Evolutionary conservation across 2,113 vertebrate species (phyloP).

Genomic region (Enhydra lutris): DNA sequence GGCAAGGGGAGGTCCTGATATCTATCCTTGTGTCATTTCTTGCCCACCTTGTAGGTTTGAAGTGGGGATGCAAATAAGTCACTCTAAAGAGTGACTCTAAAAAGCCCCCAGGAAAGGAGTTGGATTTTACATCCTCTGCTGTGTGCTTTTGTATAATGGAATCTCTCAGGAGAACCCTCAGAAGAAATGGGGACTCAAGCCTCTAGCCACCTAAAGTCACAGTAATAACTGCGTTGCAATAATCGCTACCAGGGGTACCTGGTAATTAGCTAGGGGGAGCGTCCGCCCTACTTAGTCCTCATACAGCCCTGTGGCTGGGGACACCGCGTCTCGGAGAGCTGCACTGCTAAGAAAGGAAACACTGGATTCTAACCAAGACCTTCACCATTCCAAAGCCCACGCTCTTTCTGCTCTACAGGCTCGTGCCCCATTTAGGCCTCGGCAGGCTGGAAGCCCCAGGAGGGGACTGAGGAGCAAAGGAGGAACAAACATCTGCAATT

Average conservation of each 20-base stretch:
- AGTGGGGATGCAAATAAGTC: not conserved
- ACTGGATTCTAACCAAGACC: not conserved
- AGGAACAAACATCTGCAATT: slow-evolving; percentile 21
- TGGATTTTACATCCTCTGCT: not conserved
- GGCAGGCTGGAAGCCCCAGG: not conserved
- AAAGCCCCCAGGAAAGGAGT: not conserved
- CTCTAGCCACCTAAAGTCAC: not conserved
- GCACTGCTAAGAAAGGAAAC: not conserved
- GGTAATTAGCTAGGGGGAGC: not conserved
- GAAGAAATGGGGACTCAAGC: not conserved
- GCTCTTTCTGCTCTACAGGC: not conserved
- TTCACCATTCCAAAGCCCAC: not conserved
- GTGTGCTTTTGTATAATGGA: not conserved
- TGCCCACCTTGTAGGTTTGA: not conserved
- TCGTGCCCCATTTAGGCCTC: not conserved
- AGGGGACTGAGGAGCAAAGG: not conserved
- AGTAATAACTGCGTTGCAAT: accelerated
- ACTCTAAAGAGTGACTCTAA: not conserved
- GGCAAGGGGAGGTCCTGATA: not conserved
- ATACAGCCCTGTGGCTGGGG: not conserved
- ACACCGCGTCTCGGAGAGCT: not conserved
- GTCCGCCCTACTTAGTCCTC: not conserved
- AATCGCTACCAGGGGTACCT: not conserved
- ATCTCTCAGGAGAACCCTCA: not conserved
- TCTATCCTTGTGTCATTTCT: not conserved